Evolutionary conservation across 1,140 invertebrate species (phyloP), one percentile per base, ranked within the genome.

Genomic region (Caenorhabditis briggsae): DNA sequence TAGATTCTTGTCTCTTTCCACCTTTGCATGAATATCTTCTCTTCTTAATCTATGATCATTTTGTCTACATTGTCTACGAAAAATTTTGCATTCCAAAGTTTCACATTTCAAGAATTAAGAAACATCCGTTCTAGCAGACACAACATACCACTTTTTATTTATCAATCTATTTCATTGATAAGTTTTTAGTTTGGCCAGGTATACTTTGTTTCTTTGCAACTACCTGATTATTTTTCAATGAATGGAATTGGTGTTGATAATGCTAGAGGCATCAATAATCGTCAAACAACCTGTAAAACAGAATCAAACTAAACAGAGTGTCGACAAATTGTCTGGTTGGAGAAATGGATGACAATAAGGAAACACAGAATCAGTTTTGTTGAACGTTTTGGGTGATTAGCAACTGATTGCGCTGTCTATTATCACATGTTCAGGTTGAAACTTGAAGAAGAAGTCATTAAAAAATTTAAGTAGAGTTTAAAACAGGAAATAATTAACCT

Each of bases 301-400:
- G 41, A 23, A 78, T 5, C n/a, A 78, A 78, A 50, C 14, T 18
- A 50, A 18, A 23, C 12, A 53, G 50, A 53, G 50, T 16, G 50
- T 8, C 70, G 64, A n/a, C 64, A 18, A 50, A 9, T 78, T 78
- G 70, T 78, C 70, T 78, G 70, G 70, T 48, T 78, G 14, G 70
- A n/a, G n/a, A 50, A 12, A 50, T 3, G 8, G 20, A 74, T 46
- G 41, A 48, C 43, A 74, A n/a, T 18, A 70, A 18, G 46, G 65
- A 50, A 78, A n/a, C n/a, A n/a, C 43, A 50, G 14, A 78, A 78
- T 14, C 16, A 53, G 50, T 33, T 33, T 33, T 33, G 33, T 33
- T 33, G 33, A 3, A 33, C 33, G 33, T 33, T 33, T 33, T 33
- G 33, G 3, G 33, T 33, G 33, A 33, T 33, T 33, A 33, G 33